A percentile compares a stretch with the other conserved stretches of the same genome.
Evolutionary conservation across 37 sponge, comb jelly and placozoan genomes (phyloP).

Genomic region (Bolinopsis microptera): DNA sequence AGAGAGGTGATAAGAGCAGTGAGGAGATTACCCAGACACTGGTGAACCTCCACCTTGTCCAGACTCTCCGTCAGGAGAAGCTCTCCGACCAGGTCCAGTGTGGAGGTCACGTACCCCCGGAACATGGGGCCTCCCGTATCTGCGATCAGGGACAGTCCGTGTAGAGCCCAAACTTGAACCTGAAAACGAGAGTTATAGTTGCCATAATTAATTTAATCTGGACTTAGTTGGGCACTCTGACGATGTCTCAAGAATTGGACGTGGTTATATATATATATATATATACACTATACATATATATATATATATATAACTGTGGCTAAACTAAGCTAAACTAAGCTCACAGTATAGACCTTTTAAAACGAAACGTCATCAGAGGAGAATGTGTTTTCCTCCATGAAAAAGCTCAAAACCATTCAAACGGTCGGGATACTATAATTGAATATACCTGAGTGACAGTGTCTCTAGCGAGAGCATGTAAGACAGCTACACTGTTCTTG

Average conservation of each 20-base stretch:
- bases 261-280: too few species aligned
- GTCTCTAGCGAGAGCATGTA: conserved; percentile 80
- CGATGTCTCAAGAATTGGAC: too few species aligned
- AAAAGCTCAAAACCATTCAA: too few species aligned
- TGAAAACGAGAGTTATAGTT: neutral
- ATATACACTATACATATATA: too few species aligned
- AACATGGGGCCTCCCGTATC: conserved; percentile 98
- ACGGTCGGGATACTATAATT: too few species aligned
- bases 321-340: too few species aligned
- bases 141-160: conserved; percentile 86
- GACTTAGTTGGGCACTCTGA: too few species aligned
- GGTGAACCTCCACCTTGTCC: conserved; percentile 77
- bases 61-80: conserved; percentile 71
- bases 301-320: too few species aligned
- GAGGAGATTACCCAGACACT: conserved; percentile 88
- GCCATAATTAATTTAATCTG: neutral
- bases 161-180: conserved; percentile 90
- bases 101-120: conserved; percentile 82
- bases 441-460: conserved; percentile 53
- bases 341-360: too few species aligned
- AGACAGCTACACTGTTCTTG: conserved; percentile 76
- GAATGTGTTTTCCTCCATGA: too few species aligned
- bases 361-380: too few species aligned
- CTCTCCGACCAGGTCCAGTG: conserved; percentile 76
- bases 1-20: conserved; percentile 90